phyloP scores from a whole-genome alignment of 2,113 vertebrate species.

The Stercorarius parasiticus region DNA sequence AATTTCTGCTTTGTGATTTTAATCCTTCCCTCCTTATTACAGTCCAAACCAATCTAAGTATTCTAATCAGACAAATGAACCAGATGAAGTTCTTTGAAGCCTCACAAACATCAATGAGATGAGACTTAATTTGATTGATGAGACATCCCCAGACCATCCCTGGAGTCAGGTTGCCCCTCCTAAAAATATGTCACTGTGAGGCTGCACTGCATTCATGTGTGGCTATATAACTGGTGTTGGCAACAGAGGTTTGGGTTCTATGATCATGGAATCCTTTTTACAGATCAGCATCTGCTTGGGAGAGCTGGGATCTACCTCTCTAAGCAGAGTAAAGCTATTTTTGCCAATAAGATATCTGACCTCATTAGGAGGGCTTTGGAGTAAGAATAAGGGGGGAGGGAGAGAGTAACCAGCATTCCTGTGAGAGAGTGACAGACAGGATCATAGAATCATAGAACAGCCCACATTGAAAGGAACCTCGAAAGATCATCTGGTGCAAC shows the following conservation, averaged over 20 bases:
- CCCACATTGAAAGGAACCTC: neutral
- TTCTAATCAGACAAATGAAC: neutral
- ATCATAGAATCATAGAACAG: neutral
- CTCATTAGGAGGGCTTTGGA: neutral
- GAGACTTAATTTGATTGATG: neutral
- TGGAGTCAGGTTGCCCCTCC: neutral
- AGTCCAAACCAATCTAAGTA: neutral
- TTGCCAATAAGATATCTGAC: neutral
- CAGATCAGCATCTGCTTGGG: neutral
- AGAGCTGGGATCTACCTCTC: neutral
- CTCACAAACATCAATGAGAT: neutral
- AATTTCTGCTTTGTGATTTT: neutral
- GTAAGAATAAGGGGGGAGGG: fast-evolving
- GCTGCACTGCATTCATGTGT: neutral
- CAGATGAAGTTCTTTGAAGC: neutral
- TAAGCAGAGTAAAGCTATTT: neutral
- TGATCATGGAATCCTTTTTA: neutral
- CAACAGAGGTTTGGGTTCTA: neutral
- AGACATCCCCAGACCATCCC: neutral
- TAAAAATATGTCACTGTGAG: neutral
- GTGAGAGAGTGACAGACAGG: neutral
- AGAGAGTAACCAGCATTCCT: neutral
- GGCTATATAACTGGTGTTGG: neutral
- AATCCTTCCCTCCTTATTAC: neutral
- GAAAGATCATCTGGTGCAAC: neutral